Base-by-base conservation (phyloP, 1,140 invertebrate species). In the Pararge aegeria region DNA sequence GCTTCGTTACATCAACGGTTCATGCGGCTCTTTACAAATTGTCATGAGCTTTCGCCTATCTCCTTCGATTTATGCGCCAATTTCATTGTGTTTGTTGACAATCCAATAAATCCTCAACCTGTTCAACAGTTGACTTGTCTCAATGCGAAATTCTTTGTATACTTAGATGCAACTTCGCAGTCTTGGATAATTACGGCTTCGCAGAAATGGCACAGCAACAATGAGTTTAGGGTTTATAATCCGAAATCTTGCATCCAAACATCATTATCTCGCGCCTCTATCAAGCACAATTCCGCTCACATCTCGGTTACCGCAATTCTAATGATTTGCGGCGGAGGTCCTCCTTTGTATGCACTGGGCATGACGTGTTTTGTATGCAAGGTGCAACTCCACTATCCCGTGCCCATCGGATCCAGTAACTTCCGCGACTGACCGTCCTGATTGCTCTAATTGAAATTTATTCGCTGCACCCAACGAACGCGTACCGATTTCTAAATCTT, bases 361-460 rank as follows among this genome's bases (percentile, higher is more conserved):
- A 66, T 66, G 68, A 66, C 68, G 57, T 61, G 50, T 66, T 86
- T 74, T 68, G 74, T 82, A 84, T 87, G 84, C 78, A 68, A 74
- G 74, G 64, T 76, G 74, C 71, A 68, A 64, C 66, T 54, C 37
- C 70, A 40, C 77, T 83, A 85, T 85, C 84, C 80, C 73, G 77
- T 62, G 68, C 72, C 66, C 75, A 82, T 82, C 79, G 72, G 62
- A 69, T 79, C 74, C 67, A 68, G 70, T 64, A 68, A 73, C 83
- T 87, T 87, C 83, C 83, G 81, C 78, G 74, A 76, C 65, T 55
- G 70, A 66, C 75, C 60, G 57, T 63, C 70, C 75, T 68, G 75
- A 83, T 80, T 83, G 80, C 78, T 83, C 83, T 86, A 85, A 86
- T 86, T 86, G 77, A 83, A 85, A 85, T 83, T 83, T 83, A 84